Conservation (phyloP, 1,140 invertebrate genomes). For the Vanessa atalanta region DNA sequence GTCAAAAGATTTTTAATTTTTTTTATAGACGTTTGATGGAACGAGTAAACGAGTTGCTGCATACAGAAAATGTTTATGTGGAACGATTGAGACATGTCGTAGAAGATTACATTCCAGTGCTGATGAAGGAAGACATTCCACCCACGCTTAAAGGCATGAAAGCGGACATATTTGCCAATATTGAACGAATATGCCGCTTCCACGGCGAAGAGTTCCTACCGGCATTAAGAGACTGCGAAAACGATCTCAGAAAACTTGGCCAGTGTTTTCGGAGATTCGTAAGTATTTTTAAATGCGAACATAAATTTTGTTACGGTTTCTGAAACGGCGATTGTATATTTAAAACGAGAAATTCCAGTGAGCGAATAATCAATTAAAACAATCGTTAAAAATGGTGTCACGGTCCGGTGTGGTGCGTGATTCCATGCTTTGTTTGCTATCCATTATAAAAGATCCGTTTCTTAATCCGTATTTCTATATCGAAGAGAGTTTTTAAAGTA, state of each 20-base stretch:
- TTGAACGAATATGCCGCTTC: constrained; percentile 73
- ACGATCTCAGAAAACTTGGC: constrained; percentile 74
- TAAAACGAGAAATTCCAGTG: constrained; percentile 37
- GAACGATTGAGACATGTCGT: constrained; percentile 73
- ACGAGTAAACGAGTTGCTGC: constrained; percentile 73
- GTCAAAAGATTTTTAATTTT: constrained; percentile 13
- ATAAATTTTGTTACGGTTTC: constrained; percentile 24
- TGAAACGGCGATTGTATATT: constrained; percentile 25
- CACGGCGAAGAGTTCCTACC: constrained; percentile 75
- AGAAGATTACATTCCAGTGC: constrained; percentile 75
- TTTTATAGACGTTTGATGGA: constrained; percentile 73
- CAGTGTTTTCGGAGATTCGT: constrained; percentile 76
- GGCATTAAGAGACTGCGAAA: constrained; percentile 70
- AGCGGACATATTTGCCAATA: constrained; percentile 76
- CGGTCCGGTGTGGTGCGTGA: constrained; percentile 58
- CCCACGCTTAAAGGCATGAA: constrained; percentile 58
- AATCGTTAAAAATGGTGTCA: constrained; percentile 58
- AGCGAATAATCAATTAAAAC: constrained; percentile 40
- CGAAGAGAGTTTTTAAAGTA: constrained; percentile 10
- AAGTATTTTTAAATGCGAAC: constrained; percentile 47
- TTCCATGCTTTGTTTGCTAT: constrained; percentile 46
- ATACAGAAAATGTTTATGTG: constrained; percentile 77
- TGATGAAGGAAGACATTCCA: constrained; percentile 58
- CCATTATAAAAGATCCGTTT: constrained; percentile 27
- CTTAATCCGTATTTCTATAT: constrained; percentile 20